Evolutionary conservation across 2,113 vertebrate genomes (phyloP).

Genomic region (Diglossa brunneiventris): DNA sequence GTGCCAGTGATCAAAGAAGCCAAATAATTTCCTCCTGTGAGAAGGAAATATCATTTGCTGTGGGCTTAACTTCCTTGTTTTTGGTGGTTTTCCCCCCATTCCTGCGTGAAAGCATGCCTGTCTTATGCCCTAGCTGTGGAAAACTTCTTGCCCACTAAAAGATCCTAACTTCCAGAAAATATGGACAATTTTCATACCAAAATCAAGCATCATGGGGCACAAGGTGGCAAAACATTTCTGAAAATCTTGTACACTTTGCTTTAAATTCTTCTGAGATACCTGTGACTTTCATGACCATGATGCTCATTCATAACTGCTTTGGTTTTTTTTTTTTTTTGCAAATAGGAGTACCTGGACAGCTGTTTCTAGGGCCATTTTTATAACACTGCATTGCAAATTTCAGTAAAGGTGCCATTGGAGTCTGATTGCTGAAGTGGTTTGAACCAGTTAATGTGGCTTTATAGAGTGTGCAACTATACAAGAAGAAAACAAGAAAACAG

Average conservation of each 20-base stretch:
- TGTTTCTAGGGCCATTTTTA: background rate
- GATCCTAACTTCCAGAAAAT: background rate
- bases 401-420: background rate
- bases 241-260: background rate
- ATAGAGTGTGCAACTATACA: background rate
- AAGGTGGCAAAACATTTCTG: background rate
- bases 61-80: background rate
- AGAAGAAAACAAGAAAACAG: background rate
- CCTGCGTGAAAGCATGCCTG: background rate
- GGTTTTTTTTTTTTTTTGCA: background rate
- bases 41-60: rapidly evolving
- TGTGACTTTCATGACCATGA: background rate
- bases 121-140: background rate
- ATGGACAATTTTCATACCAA: background rate
- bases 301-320: background rate
- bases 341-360: background rate
- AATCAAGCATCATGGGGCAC: background rate
- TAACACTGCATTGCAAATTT: background rate
- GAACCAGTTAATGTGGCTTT: background rate
- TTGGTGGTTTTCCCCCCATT: background rate
- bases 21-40: background rate
- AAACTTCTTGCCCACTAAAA: background rate
- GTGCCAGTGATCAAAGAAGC: background rate
- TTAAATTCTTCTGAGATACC: background rate
- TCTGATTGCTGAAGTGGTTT: background rate